Evolutionary conservation across 2,797 vertebrate genomes (phyloP).

Genomic region (Brachyalestes nurse): DNA sequence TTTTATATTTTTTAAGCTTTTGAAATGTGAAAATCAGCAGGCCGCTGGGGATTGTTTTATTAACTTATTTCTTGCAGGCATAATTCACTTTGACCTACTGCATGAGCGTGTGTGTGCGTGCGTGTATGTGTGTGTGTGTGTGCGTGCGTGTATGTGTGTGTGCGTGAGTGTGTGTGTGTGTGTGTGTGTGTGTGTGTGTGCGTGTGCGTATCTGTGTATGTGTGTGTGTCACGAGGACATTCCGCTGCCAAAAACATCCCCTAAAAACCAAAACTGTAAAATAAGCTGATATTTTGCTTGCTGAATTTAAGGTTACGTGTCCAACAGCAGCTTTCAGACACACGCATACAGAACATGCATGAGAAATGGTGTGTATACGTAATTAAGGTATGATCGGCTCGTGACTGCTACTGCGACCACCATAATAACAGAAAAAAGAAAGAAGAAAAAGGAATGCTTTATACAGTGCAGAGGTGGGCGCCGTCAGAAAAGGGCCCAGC

Average conservation of each 20-base stretch:
- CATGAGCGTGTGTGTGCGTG: constrained; percentile 2
- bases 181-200: not conserved
- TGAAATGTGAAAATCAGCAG: constrained; percentile 88
- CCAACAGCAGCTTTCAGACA: not conserved
- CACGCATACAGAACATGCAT: not conserved
- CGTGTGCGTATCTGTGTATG: not conserved
- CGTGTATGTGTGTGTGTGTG: not conserved
- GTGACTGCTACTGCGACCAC: constrained; percentile 77
- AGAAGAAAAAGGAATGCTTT: constrained; percentile 85
- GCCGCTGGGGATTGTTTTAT: constrained; percentile 83
- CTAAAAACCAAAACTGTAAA: not conserved
- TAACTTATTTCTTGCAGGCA: constrained; percentile 88
- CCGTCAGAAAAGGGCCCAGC: constrained; percentile 7
- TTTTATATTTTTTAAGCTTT: constrained; percentile 89
- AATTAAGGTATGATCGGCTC: constrained; percentile 45
- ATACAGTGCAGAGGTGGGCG: constrained; percentile 89
- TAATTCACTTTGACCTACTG: constrained; percentile 77
- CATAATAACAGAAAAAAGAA: constrained; percentile 76
- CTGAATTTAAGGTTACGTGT: not conserved
- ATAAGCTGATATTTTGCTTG: not conserved
- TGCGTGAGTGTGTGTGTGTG: not conserved
- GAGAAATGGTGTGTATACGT: not conserved
- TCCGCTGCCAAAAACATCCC: not conserved
- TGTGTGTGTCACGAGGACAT: not conserved
- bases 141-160: not conserved